phyloP scores from a whole-genome alignment of 2,888 invertebrate genomes.

The Andrena hattorfiana region DNA sequence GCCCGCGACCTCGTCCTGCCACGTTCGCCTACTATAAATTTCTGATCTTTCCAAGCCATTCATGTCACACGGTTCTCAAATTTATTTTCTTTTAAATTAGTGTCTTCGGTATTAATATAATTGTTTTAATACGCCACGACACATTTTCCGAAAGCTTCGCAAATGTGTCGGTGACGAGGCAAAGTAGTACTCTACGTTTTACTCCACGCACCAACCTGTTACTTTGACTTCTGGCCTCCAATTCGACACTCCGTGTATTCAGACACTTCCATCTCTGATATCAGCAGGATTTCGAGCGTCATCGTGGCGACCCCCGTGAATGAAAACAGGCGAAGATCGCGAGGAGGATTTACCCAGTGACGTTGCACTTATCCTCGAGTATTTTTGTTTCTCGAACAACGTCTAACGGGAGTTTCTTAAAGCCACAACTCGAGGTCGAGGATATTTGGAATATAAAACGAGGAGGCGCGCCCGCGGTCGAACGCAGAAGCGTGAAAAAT shows the following conservation, averaged over 20 bases:
- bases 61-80: too few species aligned
- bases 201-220: too few species aligned
- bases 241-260: not conserved
- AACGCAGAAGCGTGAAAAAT: conserved; percentile 19
- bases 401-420: conserved; percentile 56
- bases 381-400: conserved; percentile 32
- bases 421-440: conserved; percentile 5
- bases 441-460: conserved; percentile 22
- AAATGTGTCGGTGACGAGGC: too few species aligned
- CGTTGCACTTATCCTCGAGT: not conserved
- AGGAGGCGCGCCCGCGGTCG: not conserved
- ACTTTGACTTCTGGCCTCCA: too few species aligned
- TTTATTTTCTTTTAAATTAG: too few species aligned
- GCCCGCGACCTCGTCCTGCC: not conserved
- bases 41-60: too few species aligned
- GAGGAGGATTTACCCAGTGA: not conserved
- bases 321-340: not conserved
- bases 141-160: too few species aligned
- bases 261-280: not conserved
- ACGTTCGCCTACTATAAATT: too few species aligned
- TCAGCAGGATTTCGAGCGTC: not conserved
- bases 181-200: too few species aligned
- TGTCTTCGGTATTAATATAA: too few species aligned
- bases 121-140: too few species aligned
- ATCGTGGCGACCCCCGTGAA: not conserved